Evolutionary conservation across 2,113 vertebrate species (phyloP).

Genomic region (Ardeotis arabs): DNA sequence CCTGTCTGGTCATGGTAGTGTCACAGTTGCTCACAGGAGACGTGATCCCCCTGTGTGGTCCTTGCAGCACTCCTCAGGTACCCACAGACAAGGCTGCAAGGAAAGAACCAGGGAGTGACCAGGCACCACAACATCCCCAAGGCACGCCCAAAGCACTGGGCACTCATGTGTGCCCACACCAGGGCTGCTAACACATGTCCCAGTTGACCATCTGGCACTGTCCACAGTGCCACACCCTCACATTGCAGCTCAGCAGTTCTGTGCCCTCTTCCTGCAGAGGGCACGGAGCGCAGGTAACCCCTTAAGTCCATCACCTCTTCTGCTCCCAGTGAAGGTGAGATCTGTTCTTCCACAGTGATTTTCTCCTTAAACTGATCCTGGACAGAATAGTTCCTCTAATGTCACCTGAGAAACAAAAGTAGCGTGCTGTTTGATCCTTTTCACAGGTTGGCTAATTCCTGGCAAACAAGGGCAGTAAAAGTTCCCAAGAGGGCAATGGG

Average conservation of each 20-base stretch:
- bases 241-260: neutral
- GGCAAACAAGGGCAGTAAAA: neutral
- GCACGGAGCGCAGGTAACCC: neutral
- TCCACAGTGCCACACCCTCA: neutral
- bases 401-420: neutral
- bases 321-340: neutral
- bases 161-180: neutral
- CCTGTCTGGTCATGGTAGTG: neutral
- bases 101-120: neutral
- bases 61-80: neutral
- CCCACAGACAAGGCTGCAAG: neutral
- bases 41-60: neutral
- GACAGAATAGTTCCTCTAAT: neutral
- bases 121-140: neutral
- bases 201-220: neutral
- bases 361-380: neutral
- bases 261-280: neutral
- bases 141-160: neutral
- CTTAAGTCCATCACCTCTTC: neutral
- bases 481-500: neutral
- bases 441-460: neutral
- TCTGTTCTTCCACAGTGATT: neutral
- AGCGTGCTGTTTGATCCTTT: neutral
- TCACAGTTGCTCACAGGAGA: rapidly evolving
- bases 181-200: neutral